phyloP scores from a whole-genome alignment of 1,140 invertebrate genomes.

The Drosophila kohkoa region DNA sequence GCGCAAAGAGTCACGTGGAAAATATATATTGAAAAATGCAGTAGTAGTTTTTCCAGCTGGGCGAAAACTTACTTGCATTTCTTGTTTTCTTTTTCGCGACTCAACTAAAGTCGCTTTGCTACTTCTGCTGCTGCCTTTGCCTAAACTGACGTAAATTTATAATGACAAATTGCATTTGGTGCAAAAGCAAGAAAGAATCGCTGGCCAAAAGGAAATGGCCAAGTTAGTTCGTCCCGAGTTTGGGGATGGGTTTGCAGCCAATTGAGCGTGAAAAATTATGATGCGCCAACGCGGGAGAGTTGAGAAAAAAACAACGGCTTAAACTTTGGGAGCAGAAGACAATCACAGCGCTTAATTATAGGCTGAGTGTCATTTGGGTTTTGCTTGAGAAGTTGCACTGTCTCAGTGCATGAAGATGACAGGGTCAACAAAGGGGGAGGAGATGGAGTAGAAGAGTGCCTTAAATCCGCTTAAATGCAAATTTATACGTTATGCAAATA shows the following conservation, averaged over 20 bases:
- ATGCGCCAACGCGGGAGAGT: conserved; percentile 44
- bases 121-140: conserved; percentile 66
- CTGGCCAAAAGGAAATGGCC: conserved; percentile 21
- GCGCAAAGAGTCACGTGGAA: conserved; percentile 55
- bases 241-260: conserved; percentile 41
- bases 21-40: conserved; percentile 81
- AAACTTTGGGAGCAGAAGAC: conserved; percentile 44
- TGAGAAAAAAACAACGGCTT: conserved; percentile 24
- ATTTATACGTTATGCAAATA: conserved; percentile 54
- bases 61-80: conserved; percentile 31
- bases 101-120: conserved; percentile 41
- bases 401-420: neutral
- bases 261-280: conserved; percentile 82
- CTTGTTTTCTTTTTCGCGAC: conserved; percentile 19
- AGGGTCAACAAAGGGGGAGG: neutral
- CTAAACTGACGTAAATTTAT: conserved; percentile 83
- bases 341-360: conserved; percentile 69
- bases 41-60: conserved; percentile 40
- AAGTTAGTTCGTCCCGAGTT: conserved; percentile 6
- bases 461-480: conserved; percentile 66
- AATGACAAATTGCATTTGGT: conserved; percentile 83
- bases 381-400: conserved; percentile 14
- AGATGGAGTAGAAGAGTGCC: neutral
- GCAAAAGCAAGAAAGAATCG: conserved; percentile 57
- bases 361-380: conserved; percentile 38